Base-by-base conservation (phyloP, 2,888 invertebrate species). In the Polyommatus iphigenia region DNA sequence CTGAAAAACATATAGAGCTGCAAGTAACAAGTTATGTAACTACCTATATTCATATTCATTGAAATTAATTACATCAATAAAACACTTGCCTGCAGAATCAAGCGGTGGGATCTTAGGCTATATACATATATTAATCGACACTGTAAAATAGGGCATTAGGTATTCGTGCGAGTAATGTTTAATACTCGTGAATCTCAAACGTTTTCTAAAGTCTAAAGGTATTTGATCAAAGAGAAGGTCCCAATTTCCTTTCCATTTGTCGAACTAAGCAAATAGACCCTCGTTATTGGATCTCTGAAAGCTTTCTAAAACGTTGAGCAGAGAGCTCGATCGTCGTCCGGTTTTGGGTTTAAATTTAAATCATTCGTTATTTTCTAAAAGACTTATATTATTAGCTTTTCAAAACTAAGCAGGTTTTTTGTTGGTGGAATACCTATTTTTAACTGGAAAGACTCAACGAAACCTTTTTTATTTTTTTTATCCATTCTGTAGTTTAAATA, bases 261-360 rank as follows among this genome's bases (percentile, higher is more conserved):
- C 67, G 67, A 62, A 62, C 67, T 67, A 67, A 67, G 67, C 67
- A 67, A 67, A 67, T 67, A 67, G 29, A 29, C 67, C 67, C 29
- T 67, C 67, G 29, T 67, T 67, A 67, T 67, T 67, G 29, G 29
- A 67, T 15, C 67, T 67, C 24, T 67, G 67, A 67, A 67, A 67
- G 67, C 15, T 29, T 67, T 67, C 67, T 67, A 29, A 67, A 67
- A 29, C 29, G 67, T 67, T 29, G 50, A 50, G 50, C 13, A 50
- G 50, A 50, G 15, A 29, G 67, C 24, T 13, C 29, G 24, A 29
- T 29, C 29, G 62, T 62, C 20, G 24, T 20, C 24, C 62, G 67
- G 1, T 20, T 67, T 24, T 29, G 29, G 24, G 29, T 10, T 67
- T 62, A 67, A 67, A 18, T 2, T 24, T 15, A 29, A 29, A 29